A percentile compares a stretch with the other conserved stretches of the same genome.
phyloP scores from a whole-genome alignment of 2,888 invertebrate species.

The Zelleria hepariella region DNA sequence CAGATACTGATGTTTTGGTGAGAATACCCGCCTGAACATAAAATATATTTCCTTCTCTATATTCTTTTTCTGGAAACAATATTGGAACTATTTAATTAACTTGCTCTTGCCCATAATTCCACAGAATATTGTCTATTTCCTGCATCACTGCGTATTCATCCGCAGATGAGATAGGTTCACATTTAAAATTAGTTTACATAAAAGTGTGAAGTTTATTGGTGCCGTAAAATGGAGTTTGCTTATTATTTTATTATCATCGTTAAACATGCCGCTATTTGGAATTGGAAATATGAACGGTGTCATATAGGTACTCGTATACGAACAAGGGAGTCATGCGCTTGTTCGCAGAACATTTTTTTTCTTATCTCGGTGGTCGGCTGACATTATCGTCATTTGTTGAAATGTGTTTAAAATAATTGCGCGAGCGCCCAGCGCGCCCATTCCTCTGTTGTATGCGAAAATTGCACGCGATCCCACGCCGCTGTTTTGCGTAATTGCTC shows the following conservation, averaged over 20 bases:
- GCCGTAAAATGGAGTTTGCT: background rate
- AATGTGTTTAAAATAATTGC: slow-evolving; percentile 72
- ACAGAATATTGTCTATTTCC: background rate
- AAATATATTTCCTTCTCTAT: too few species aligned
- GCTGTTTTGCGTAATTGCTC: slow-evolving; percentile 63
- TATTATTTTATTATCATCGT: background rate
- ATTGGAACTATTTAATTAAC: too few species aligned
- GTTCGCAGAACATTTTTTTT: background rate
- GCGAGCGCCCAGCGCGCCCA: slow-evolving; percentile 52
- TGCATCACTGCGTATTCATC: background rate
- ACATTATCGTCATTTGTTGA: slow-evolving; percentile 70
- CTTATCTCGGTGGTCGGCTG: slow-evolving; percentile 32
- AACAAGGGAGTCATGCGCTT: background rate
- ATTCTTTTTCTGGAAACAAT: too few species aligned
- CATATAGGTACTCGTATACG: background rate
- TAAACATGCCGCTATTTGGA: background rate
- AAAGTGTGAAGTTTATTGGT: background rate
- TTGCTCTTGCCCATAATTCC: background rate
- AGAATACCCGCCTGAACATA: too few species aligned
- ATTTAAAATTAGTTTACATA: background rate
- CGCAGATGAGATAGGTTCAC: background rate
- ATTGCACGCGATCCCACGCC: slow-evolving; percentile 60
- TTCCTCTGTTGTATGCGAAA: slow-evolving; percentile 55
- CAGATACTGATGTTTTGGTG: too few species aligned
- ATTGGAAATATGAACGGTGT: background rate